Conservation (phyloP, 2,888 invertebrate species). For the Drosophila macrospina region DNA sequence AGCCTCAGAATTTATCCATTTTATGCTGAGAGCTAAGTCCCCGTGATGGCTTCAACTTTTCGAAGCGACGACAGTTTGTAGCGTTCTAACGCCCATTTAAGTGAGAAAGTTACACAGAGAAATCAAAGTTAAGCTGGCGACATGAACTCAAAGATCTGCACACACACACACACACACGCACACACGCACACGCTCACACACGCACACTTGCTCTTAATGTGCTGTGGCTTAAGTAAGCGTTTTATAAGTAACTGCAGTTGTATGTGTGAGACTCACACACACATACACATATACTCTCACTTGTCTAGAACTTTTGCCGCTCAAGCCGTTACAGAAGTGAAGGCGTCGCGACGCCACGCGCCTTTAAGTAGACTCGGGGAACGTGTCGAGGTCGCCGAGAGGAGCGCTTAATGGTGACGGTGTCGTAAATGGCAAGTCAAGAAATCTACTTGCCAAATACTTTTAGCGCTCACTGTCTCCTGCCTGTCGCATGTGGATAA, state of each 20-base stretch:
- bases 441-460: constrained; percentile 77
- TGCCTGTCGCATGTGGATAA: constrained; percentile 47
- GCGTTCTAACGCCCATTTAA: constrained; percentile 68
- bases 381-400: constrained; percentile 40
- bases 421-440: constrained; percentile 71
- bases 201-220: constrained; percentile 27
- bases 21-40: constrained; percentile 9
- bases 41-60: constrained; percentile 29
- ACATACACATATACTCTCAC: constrained; percentile 11
- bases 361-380: constrained; percentile 15
- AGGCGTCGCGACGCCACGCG: constrained; percentile 38
- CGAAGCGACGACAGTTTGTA: constrained; percentile 46
- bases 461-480: constrained; percentile 56
- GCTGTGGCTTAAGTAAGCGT: constrained; percentile 45
- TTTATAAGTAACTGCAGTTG: constrained; percentile 36
- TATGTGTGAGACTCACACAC: not conserved
- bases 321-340: constrained; percentile 28
- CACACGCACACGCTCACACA: not conserved
- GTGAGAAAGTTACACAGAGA: constrained; percentile 69
- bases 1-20: constrained; percentile 6
- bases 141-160: constrained; percentile 42
- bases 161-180: constrained; percentile 2
- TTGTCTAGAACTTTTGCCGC: constrained; percentile 40
- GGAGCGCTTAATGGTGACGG: constrained; percentile 49
- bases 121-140: constrained; percentile 61